Evolutionary conservation across 2,888 invertebrate species (phyloP).

Genomic region (Cephus runcator): DNA sequence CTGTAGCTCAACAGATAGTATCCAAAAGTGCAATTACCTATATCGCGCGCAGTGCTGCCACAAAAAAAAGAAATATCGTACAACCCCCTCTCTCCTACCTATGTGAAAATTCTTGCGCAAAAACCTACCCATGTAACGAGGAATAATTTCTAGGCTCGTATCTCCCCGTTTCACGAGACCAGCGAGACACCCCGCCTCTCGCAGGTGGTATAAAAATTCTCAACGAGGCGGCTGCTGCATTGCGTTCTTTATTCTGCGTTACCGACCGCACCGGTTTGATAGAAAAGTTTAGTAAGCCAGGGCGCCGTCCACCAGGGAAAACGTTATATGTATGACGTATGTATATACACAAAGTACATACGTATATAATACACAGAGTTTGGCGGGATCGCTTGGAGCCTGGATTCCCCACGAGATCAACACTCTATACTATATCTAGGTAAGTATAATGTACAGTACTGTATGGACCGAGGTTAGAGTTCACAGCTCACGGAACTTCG

Average conservation of each 20-base stretch:
- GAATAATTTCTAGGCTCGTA: neutral
- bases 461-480: neutral
- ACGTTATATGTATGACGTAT: neutral
- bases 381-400: neutral
- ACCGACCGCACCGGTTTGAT: neutral
- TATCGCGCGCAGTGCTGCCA: neutral
- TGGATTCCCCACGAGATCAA: neutral
- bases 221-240: neutral
- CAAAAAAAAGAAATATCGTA: neutral
- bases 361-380: neutral
- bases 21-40: neutral
- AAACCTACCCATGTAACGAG: neutral
- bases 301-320: neutral
- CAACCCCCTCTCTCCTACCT: neutral
- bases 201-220: neutral
- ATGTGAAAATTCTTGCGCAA: neutral
- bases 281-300: neutral
- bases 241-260: neutral
- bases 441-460: neutral
- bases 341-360: neutral
- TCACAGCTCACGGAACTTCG: neutral
- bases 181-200: neutral
- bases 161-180: neutral
- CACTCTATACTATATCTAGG: neutral
- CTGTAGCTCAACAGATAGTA: neutral